Base-by-base conservation (phyloP, 2,797 vertebrate genomes). In the Fundulus diaphanus region DNA sequence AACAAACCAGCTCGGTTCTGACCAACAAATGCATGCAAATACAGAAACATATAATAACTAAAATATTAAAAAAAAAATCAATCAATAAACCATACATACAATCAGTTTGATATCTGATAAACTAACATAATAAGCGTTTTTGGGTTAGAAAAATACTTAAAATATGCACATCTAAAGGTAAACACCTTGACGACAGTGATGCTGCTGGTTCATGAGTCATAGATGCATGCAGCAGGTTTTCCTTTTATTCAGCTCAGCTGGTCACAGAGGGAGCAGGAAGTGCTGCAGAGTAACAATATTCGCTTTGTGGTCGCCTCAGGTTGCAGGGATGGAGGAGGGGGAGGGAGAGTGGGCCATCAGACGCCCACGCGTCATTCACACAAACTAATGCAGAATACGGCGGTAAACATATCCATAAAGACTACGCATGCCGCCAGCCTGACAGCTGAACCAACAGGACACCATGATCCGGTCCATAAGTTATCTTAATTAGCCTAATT, bases 271-370 rank as follows among this genome's bases (percentile, higher is more conserved):
- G 6, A 22, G 27, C 65, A 72, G 73, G 56, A 65, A 65, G 35
- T 31, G 15, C 61, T 24, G 61, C 61, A 65, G 59, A 84, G 77
- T 77, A 83, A 84, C 72, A 66, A 77, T 70, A 77, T 69, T 22
- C 7, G 51, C 22, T 80, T 72, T 68, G 70, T 81, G 29, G 74
- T 76, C 3, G 9, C 68, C 20, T 78, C 81, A 40, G 83, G 79
- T 29, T 70, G 68, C 74, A 70, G 78, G 6, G 33, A 57, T 27
- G 48, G 56, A 49, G 74, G 77, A n/a, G 31, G 46, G 18, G 56
- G 40, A 49, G 20, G 18, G 48, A 49, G 61, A 65, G 66, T 11
- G 72, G 77, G 79, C 57, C 54, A 69, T 68, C 70, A 57, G 27
- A 56, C 78, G 7, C 79, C 73, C 82, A 82, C 73, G 0, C 76